Evolutionary conservation across 2,797 vertebrate genomes (phyloP).

Genomic region (Liasis olivaceus): DNA sequence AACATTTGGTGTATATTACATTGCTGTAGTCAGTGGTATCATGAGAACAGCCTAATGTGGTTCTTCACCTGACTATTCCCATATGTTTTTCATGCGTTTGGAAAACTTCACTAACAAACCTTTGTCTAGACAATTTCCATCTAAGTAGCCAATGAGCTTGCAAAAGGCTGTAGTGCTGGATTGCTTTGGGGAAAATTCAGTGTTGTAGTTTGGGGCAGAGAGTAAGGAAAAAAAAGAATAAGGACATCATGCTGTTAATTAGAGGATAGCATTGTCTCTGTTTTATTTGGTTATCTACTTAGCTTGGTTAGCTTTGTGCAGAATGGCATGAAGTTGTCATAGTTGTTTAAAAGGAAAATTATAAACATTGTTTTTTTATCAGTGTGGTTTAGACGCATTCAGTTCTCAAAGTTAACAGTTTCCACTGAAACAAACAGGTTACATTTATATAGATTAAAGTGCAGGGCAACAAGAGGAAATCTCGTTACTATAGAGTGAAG

Average conservation of each 20-base stretch:
- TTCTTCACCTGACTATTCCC: not conserved
- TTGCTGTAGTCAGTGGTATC: not conserved
- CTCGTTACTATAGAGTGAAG: not conserved
- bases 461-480: not conserved
- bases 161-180: not conserved
- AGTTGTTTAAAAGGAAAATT: slow-evolving; percentile 2
- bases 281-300: not conserved
- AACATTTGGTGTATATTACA: not conserved
- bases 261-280: not conserved
- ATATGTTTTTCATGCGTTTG: not conserved
- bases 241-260: not conserved
- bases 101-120: not conserved
- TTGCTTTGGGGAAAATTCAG: not conserved
- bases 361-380: not conserved
- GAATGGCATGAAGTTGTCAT: not conserved
- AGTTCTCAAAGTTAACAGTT: not conserved
- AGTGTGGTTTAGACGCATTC: not conserved
- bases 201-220: not conserved
- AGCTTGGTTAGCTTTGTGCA: not conserved
- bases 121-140: not conserved
- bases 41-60: not conserved
- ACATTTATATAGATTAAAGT: not conserved
- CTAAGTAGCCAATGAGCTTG: not conserved
- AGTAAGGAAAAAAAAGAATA: not conserved
- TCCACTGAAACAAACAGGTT: not conserved